Evolutionary conservation across 2,113 vertebrate species (phyloP).

Genomic region (Leptobrachium ailaonicum): DNA sequence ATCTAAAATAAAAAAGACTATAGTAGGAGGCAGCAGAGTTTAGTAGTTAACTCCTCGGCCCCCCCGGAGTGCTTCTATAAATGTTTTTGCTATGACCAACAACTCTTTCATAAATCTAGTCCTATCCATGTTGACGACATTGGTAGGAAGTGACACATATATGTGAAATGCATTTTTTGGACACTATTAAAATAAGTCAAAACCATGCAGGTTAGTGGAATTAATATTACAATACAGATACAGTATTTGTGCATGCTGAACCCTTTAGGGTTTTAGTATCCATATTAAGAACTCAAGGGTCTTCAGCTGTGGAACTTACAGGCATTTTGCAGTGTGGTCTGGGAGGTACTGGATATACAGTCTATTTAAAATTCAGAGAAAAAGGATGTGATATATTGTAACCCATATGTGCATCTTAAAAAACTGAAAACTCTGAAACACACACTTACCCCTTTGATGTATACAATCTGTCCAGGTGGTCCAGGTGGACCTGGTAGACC

Average conservation of each 20-base stretch:
- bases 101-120: no score
- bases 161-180: neutral
- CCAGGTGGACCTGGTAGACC: conserved; percentile 82
- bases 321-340: conserved; percentile 89
- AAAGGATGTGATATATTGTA: conserved; percentile 40
- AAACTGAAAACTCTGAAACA: neutral
- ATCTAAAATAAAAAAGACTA: no score
- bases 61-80: no score
- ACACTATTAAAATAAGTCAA: neutral
- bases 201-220: conserved; percentile 7
- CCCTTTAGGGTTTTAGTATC: neutral
- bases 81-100: no score
- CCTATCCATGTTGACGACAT: no score
- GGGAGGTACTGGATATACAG: conserved; percentile 83
- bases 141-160: no score
- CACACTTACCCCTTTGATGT: conserved; percentile 90
- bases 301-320: conserved; percentile 71
- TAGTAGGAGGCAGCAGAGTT: no score
- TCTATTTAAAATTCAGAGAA: conserved; percentile 75
- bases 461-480: conserved; percentile 78
- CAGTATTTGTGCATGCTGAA: neutral
- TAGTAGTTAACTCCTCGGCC: no score
- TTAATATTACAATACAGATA: neutral
- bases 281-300: neutral
- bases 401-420: neutral